Base-by-base conservation (phyloP, 2,888 invertebrate species). In the Marronus borbonicus region DNA sequence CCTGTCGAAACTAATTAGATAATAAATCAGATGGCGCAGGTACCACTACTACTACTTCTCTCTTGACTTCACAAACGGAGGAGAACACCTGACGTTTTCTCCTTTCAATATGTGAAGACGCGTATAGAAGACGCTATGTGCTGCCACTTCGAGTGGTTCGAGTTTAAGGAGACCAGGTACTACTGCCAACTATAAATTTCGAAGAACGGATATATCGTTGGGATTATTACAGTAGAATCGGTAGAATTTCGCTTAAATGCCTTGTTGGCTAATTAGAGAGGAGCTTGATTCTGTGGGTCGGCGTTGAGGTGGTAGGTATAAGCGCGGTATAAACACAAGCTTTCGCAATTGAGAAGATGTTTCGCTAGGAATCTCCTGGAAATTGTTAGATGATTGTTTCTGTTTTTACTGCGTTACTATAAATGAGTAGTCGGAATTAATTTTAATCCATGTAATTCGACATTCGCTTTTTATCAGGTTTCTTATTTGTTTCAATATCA, bases 1-100 rank as follows among this genome's bases (percentile, higher is more conserved):
- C 86, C 88, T 88, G 88, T 88, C 88, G 82, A 83, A 83, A 86
- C 87, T 88, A 88, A 88, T 88, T 88, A 88, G 88, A 87, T 86
- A 86, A 88, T 88, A 88, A 88, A 88, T 88, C 88, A 88, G 86
- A 84, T 81, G 81, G 83, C 81, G 81, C 81, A 82, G 82, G 83
- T 84, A 84, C 83, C 84, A 85, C 81, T 44, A 44, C 44, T 44
- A 58, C 20, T 20, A 58, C 20, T 76, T 58, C 66, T 44, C 24
- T 49, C 24, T 49, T 66, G 72, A 72, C 72, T 58, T 72, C 58
- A 72, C 39, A 68, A 68, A 68, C 68, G 10, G 68, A 39, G 72
- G 55, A 20, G 55, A 72, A 72, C 72, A 72, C 58, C 72, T 72
- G 72, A 72, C 72, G 39, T 72, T 44, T 44, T 72, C 72, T 72